These are phyloP conservation scores for Orbicella faveolata DNA, from an alignment of 64 coral and sea anemone species.

Conservation along the genomic window DNA sequence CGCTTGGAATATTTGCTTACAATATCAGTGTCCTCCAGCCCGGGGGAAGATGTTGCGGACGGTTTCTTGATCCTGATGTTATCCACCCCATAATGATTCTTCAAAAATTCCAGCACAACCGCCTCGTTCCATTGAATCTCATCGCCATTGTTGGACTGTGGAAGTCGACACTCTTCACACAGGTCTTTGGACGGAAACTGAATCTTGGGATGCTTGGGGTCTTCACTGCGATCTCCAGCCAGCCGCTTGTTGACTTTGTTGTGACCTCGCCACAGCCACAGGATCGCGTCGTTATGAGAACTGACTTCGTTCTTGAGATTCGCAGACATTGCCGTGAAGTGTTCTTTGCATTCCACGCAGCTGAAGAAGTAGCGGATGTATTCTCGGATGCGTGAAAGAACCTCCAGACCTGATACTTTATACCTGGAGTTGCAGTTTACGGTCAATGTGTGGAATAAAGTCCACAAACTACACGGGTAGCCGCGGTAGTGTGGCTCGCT, in stretches of 20 bases:
- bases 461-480: slow-evolving; percentile 91
- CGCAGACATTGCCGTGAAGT: slow-evolving; percentile 77
- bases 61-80: slow-evolving; percentile 82
- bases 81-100: slow-evolving; percentile 83
- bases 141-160: background rate
- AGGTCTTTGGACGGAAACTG: slow-evolving; percentile 73
- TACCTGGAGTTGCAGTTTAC: slow-evolving; percentile 65
- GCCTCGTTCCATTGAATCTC: slow-evolving; percentile 71
- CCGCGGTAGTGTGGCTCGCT: slow-evolving; percentile 82
- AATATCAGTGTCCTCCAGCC: slow-evolving; percentile 79
- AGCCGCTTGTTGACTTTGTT: slow-evolving; percentile 89
- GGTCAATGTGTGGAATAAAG: slow-evolving; percentile 89
- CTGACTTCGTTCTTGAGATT: slow-evolving; percentile 72
- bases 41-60: slow-evolving; percentile 23
- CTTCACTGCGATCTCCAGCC: slow-evolving; percentile 66
- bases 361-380: slow-evolving; percentile 90
- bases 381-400: slow-evolving; percentile 69
- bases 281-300: slow-evolving; percentile 73
- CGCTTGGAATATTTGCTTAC: slow-evolving; percentile 69
- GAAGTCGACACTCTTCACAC: slow-evolving; percentile 65
- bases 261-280: slow-evolving; percentile 92
- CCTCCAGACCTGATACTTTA: slow-evolving; percentile 25
- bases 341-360: slow-evolving; percentile 73
- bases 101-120: slow-evolving; percentile 84
- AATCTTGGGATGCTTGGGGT: slow-evolving; percentile 81